Base-by-base conservation (phyloP, 2,888 invertebrate genomes). In the Microctonus brassicae region DNA sequence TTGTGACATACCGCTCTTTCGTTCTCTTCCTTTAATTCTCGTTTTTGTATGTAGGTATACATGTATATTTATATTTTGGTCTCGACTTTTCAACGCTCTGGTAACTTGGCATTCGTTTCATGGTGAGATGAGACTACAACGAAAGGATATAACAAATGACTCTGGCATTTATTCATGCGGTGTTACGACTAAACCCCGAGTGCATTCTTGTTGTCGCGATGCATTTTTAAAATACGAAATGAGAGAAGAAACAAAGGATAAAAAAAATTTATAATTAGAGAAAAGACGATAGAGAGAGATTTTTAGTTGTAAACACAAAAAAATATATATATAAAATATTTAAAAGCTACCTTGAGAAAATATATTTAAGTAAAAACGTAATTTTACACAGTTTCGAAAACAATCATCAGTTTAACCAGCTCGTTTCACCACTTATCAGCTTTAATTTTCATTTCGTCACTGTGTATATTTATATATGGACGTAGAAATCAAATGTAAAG, bases 51-150 rank as follows among this genome's bases (percentile, higher is more conserved):
- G 29, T 7, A 29, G 3, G n/a, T 57, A 22, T 24, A 11, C 7
- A 7, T 29, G 29, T 29, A 29, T 29, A 29, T 29, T 5, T 29
- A 29, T 29, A 29, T 29, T 5, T 29, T 29, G 7, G 22, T 17
- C 61, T 11, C 39, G 61, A 61, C 61, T 24, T 61, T 33, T 61
- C 61, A 36, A 61, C 39, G 34, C 34, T 39, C 39, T 60, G 10
- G 20, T 60, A 33, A 60, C 33, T 20, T n/a, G 33, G 4, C 36
- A 34, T 39, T 61, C 10, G 33, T 36, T 34, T 34, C 20, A 29
- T 13, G 64, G 33, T 22, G n/a, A 52, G 42, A 67, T 66, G 71
- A 69, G 70, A 76, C 73, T 72, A 74, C 72, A 70, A 70, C 75
- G 71, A 74, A 60, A 62, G 55, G 58, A 64, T 62, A 68, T 61